A percentile compares a stretch with the other conserved stretches of the same genome.
phyloP scores from a whole-genome alignment of 35 echinoderm and acorn worm genomes.

The Amphiura filiformis region DNA sequence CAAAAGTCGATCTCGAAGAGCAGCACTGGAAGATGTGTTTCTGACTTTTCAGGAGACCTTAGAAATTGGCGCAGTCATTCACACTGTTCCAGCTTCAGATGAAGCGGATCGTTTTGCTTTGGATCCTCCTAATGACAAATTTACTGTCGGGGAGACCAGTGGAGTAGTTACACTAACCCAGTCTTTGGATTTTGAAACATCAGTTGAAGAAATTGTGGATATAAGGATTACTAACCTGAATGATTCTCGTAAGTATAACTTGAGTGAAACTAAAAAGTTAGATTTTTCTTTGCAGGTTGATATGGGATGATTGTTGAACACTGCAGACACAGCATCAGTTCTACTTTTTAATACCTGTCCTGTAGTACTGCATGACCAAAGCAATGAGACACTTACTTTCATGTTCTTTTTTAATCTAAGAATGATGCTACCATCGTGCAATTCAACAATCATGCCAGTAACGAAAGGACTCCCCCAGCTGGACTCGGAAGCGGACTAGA shows the following conservation, averaged over 20 bases:
- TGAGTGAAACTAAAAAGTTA: too few relatives aligned
- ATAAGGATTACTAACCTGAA: slow-evolving; percentile 12
- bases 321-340: too few relatives aligned
- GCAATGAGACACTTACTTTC: not conserved
- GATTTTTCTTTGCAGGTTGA: too few relatives aligned
- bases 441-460: too few relatives aligned
- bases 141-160: not conserved
- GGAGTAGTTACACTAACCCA: not conserved
- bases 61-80: not conserved
- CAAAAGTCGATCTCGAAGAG: not conserved
- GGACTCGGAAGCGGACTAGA: too few relatives aligned
- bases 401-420: not conserved
- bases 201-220: not conserved
- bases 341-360: too few relatives aligned
- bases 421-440: too few relatives aligned
- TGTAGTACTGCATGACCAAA: too few relatives aligned
- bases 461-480: too few relatives aligned
- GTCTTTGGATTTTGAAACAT: slow-evolving; percentile 3
- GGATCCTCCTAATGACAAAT: not conserved
- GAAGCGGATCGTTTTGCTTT: slow-evolving; percentile 20
- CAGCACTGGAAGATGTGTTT: not conserved
- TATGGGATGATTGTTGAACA: too few relatives aligned
- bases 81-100: not conserved
- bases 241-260: slow-evolving; percentile 21
- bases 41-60: not conserved